Evolutionary conservation across 2,888 invertebrate species (phyloP), one percentile per base, ranked within the genome.

Genomic region (Aspidiotus rigidus): DNA sequence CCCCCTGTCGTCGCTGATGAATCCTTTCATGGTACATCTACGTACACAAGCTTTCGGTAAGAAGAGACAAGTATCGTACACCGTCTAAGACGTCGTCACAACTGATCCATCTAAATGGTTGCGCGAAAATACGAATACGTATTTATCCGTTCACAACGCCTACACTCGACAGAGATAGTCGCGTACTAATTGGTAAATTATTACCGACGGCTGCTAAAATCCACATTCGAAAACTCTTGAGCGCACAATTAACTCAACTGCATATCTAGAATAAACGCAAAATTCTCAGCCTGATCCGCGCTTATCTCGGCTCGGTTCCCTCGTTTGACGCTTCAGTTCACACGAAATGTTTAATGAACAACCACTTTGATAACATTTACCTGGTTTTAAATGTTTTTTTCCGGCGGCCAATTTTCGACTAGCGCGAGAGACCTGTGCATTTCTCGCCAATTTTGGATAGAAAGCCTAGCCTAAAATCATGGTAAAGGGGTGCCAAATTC

Each of bases 161-260:
- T 28, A 28, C 28, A 49, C 49, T 49, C n/a, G 49, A 49, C 49
- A 49, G 49, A 13, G 49, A n/a, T 49, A 49, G 49, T 49, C n/a
- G 49, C 10, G 56, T 56, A 56, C 56, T 66, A 66, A 66, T 66
- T 66, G 66, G 59, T 66, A 59, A 66, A 66, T 59, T 66, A 66
- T 66, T 57, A 59, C 59, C 59, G 49, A 44, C 44, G 59, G 44
- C 10, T 62, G 39, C 1, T 41, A 62, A 62, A 62, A 62, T 62
- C 62, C 41, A 62, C 62, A 62, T 41, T 62, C 42, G n/a, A 13
- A 59, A 59, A 66, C 66, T 42, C 59, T 66, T 59, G 66, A 66
- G 39, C 28, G 59, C 66, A 56, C 66, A 66, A 59, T 66, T 41
- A 59, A 28, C 57, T 44, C n/a, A 16, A 8, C 59, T 64, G 39